Evolutionary conservation across 1,140 invertebrate species (phyloP).

Genomic region (Calosoma granatense): DNA sequence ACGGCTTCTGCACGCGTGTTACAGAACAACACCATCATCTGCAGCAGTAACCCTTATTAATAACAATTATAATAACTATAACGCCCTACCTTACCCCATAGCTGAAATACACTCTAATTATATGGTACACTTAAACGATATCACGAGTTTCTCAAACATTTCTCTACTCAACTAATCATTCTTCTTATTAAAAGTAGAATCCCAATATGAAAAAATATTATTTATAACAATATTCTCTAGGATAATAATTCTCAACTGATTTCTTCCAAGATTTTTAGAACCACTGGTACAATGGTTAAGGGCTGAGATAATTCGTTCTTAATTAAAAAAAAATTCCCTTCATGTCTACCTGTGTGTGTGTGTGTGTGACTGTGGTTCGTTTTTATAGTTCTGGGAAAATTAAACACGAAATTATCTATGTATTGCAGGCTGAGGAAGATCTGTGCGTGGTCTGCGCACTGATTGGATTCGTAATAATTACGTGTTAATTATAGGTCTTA

Average conservation of each 20-base stretch:
- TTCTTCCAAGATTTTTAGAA: neutral
- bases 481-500: conserved; percentile 6
- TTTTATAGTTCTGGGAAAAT: conserved; percentile 9
- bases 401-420: conserved; percentile 6
- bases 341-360: no score
- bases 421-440: neutral
- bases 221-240: neutral
- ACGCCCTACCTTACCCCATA: neutral
- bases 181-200: neutral
- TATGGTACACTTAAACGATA: neutral
- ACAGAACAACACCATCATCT: neutral
- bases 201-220: neutral
- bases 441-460: neutral
- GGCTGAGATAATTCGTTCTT: neutral
- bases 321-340: conserved; percentile 8
- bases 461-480: conserved; percentile 9
- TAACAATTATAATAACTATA: conserved; percentile 4
- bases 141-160: neutral
- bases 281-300: neutral
- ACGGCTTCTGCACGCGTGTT: no score
- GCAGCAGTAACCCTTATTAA: conserved; percentile 3
- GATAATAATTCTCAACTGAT: no score
- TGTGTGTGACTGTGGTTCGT: neutral
- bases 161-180: neutral
- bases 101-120: conserved; percentile 2